These are phyloP conservation scores for Anoura caudifer DNA, from an alignment of 2,113 vertebrate genomes.

Conservation along the genomic window DNA sequence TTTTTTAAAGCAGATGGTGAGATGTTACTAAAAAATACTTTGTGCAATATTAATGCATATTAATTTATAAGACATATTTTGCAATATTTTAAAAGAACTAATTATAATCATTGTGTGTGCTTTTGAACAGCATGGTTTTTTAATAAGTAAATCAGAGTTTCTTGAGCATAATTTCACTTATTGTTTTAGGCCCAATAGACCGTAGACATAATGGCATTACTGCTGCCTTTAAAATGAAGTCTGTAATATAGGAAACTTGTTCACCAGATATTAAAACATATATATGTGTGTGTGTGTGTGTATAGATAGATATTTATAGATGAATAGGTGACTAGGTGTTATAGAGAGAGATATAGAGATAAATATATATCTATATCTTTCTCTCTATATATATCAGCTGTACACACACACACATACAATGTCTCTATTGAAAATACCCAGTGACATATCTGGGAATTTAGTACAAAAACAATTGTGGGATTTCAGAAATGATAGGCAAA, in stretches of 20 bases:
- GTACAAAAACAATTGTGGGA: neutral
- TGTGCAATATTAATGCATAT: neutral
- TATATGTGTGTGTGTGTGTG: neutral
- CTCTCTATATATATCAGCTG: neutral
- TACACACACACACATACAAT: neutral
- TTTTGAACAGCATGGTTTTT: neutral
- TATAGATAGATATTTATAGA: no score
- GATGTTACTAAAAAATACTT: neutral
- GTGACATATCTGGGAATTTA: neutral
- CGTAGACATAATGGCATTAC: neutral
- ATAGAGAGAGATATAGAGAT: no score
- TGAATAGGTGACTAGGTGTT: no score
- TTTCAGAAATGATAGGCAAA: conserved; percentile 1
- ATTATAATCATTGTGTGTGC: neutral
- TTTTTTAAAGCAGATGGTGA: neutral
- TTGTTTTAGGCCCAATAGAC: neutral
- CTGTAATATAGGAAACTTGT: neutral
- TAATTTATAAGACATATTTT: neutral
- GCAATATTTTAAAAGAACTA: conserved; percentile 25
- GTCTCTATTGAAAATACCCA: neutral
- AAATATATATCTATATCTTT: no score
- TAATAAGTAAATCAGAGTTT: neutral
- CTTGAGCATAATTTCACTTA: neutral
- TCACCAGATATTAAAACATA: neutral
- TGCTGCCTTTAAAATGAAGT: neutral